A percentile compares a stretch with the other conserved stretches of the same genome.
These are phyloP conservation scores for Tapirus indicus DNA, from an alignment of 2,797 vertebrate genomes.

Conservation along the genomic window DNA sequence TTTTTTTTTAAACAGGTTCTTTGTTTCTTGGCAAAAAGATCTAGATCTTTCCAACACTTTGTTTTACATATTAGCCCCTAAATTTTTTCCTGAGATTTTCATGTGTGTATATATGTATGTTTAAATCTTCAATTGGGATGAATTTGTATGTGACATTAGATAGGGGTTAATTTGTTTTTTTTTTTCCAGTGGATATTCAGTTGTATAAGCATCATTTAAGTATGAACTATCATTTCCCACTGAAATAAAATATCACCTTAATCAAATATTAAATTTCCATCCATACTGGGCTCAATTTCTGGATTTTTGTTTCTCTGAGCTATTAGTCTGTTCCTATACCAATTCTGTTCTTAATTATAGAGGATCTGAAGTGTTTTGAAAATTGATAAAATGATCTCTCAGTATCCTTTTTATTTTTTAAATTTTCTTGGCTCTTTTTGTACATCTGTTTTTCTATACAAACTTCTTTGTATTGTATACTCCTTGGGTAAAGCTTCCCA, in stretches of 20 bases:
- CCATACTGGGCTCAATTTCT: neutral
- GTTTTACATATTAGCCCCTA: neutral
- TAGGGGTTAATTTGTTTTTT: neutral
- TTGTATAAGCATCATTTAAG: neutral
- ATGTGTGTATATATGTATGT: neutral
- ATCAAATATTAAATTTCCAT: neutral
- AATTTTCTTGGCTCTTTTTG: neutral
- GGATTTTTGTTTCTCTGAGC: slow-evolving; percentile 8
- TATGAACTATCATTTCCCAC: neutral
- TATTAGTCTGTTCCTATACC: neutral
- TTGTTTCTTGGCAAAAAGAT: neutral
- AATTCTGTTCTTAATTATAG: neutral
- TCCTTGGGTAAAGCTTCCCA: neutral
- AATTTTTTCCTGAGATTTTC: neutral
- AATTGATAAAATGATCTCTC: neutral
- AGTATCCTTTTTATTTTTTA: neutral
- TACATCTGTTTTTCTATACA: neutral
- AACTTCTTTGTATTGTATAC: neutral
- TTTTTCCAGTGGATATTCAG: neutral
- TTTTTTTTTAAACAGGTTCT: neutral
- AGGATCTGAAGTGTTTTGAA: neutral
- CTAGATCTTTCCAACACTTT: neutral
- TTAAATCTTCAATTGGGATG: neutral
- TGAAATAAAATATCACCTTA: slow-evolving; percentile 5
- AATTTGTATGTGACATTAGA: neutral